Evolutionary conservation across 1,140 invertebrate genomes (phyloP), one percentile per base, ranked within the genome.

Genomic region (Neuroterus valhalla): DNA sequence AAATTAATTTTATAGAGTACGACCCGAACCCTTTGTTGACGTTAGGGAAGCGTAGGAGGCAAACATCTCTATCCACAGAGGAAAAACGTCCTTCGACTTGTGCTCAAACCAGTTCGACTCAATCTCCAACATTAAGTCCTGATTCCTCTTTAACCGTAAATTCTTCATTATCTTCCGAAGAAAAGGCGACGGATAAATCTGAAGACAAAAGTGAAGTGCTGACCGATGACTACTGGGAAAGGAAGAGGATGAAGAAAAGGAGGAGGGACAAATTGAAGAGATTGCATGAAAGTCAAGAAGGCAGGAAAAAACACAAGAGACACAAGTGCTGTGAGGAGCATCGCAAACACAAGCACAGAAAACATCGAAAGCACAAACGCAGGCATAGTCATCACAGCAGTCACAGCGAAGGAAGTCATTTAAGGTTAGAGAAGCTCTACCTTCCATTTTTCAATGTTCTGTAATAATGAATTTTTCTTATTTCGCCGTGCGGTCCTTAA

Each of bases 1-100:
- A 10, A 23, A 42, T 62, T 75, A 77, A 67, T 84, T 76, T 91
- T 85, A 23, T 81, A 94, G 94, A 94, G 88, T 95, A 95, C 81
- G 95, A 96, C 88, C 93, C 94, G 4, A 96, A 96, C 89, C 95
- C 95, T 12, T 82, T 96, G 15, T 89, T 95, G 73, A 93, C 93
- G 10, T 85, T 96, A 17, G 93, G 94, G 8, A 96, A 96, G 86
- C 91, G 95, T 79, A 92, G 94, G 80, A 91, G 94, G 76, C 92
- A 94, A 52, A 92, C 91, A 15, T 94, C 93, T 52, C 81, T 82
- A 66, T 91, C 88, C n/a, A 91, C 89, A n/a, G 92, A 93, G 77
- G 91, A 93, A 23, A 91, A 92, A 75, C 89, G 91, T 77, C 79
- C 68, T 68, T 82, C 68, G 26, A 78, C 67, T 23, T 71, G 19